Conservation (phyloP, 1,140 invertebrate species). For the Drosophila varians region DNA sequence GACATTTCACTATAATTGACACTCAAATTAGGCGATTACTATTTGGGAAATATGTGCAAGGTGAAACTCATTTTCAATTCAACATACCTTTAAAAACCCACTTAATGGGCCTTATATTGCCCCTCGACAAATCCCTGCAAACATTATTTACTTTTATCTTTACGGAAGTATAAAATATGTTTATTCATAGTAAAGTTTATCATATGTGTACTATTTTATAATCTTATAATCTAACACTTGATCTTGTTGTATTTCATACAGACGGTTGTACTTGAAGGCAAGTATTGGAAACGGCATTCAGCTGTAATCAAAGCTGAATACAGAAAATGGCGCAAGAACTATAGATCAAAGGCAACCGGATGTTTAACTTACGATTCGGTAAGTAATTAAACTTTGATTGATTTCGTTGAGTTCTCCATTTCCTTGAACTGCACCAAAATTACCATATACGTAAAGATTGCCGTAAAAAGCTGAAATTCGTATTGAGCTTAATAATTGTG, state of each 20-base stretch:
- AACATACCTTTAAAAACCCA: too few relatives aligned
- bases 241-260: constrained; percentile 27
- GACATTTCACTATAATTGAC: background rate
- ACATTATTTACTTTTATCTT: background rate
- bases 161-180: background rate
- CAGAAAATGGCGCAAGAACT: constrained; percentile 99
- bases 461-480: constrained; percentile 68
- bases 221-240: constrained; percentile 16
- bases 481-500: background rate
- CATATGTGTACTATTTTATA: background rate
- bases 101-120: background rate
- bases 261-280: constrained; percentile 81
- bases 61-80: too few relatives aligned
- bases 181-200: background rate
- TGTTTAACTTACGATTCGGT: constrained; percentile 91
- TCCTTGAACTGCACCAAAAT: constrained; percentile 79
- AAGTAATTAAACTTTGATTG: constrained; percentile 72
- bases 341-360: constrained; percentile 91
- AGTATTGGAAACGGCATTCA: constrained; percentile 99
- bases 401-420: constrained; percentile 69
- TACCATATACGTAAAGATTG: constrained; percentile 80
- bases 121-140: background rate
- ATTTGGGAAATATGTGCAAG: background rate
- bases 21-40: background rate
- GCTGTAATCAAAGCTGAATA: constrained; percentile 99